Conservation (phyloP, 1,140 invertebrate genomes). For the Hypothenemus hampei region DNA sequence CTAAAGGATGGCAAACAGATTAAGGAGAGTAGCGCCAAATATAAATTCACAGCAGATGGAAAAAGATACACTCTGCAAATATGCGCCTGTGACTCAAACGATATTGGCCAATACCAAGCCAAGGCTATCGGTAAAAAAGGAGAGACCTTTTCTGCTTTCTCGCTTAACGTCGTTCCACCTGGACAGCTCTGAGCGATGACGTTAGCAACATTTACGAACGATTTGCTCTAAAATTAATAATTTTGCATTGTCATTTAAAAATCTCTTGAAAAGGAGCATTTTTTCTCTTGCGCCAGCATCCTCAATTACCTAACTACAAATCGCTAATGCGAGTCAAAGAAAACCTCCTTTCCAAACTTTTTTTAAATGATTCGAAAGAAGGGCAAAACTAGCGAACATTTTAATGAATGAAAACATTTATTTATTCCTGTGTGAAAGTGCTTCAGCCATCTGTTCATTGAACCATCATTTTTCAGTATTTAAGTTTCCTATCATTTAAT, state of each 20-base stretch:
- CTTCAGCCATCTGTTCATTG: slow-evolving; percentile 39
- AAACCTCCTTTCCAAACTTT: slow-evolving; percentile 10
- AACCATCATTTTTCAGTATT: slow-evolving; percentile 38
- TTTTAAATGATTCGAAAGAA: slow-evolving; percentile 25
- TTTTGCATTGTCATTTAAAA: slow-evolving; percentile 33
- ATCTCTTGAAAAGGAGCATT: slow-evolving; percentile 4
- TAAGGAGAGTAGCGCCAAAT: slow-evolving; percentile 63
- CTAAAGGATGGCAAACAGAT: slow-evolving; percentile 86
- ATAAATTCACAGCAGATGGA: slow-evolving; percentile 75
- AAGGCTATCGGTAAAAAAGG: slow-evolving; percentile 80
- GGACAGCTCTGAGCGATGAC: slow-evolving; percentile 39
- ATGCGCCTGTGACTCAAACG: slow-evolving; percentile 66
- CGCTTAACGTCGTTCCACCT: slow-evolving; percentile 66
- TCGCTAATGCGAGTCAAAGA: slow-evolving; percentile 18
- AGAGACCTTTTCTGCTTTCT: slow-evolving; percentile 77
- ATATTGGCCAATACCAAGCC: slow-evolving; percentile 86
- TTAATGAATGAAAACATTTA: slow-evolving; percentile 37
- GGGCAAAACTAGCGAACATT: slow-evolving; percentile 32
- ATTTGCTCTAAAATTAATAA: slow-evolving; percentile 40
- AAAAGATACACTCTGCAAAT: slow-evolving; percentile 74
- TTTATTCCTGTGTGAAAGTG: slow-evolving; percentile 43
- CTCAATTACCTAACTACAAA: slow-evolving; percentile 34
- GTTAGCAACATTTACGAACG: slow-evolving; percentile 36
- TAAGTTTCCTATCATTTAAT: slow-evolving; percentile 35
- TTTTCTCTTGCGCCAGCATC: slow-evolving; percentile 34